Evolutionary conservation across 2,888 invertebrate genomes (phyloP), one percentile per base, ranked within the genome.

Genomic region (Limnephilus lunatus): DNA sequence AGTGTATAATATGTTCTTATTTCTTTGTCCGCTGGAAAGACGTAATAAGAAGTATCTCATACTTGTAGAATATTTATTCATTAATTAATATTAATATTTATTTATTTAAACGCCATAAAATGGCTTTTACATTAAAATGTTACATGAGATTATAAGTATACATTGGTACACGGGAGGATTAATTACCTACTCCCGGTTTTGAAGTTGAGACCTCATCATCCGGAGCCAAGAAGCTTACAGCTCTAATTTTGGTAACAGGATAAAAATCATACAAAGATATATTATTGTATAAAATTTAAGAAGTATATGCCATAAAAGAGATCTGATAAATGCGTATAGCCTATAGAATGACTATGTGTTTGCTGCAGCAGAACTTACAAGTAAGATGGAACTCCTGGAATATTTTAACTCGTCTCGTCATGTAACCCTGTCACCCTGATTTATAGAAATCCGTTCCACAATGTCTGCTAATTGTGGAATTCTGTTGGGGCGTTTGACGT

Each of bases 391-490:
- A 68, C 35, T 83, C 7, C n/a, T 83, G 25, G 83, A 83, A 39
- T 39, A 83, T 19, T 19, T 35, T 39, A 35, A 9, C 83, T 35
- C 15, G 35, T 25, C 31, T 35, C 39, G 85, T 85, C 86, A 30
- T 86, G 86, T 86, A 39, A 35, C 44, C 30, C n/a, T 89, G 88
- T 80, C 88, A 91, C 88, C 87, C 88, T 92, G 93, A 93, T 93
- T 93, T 93, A 93, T 93, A 90, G 92, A 32, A 82, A 35, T 31
- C 81, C 83, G 85, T 91, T 92, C 92, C 91, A 91, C 85, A 89
- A 86, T 89, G 90, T 91, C 91, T 93, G 93, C 90, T 93, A 93
- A 93, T 93, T 93, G 93, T 93, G 93, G 93, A 93, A 91, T 93
- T 91, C 90, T 80, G 91, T 90, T 86, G 81, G 86, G 91, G 91